phyloP scores from a whole-genome alignment of 1,140 invertebrate species.

The Helicoverpa armigera region DNA sequence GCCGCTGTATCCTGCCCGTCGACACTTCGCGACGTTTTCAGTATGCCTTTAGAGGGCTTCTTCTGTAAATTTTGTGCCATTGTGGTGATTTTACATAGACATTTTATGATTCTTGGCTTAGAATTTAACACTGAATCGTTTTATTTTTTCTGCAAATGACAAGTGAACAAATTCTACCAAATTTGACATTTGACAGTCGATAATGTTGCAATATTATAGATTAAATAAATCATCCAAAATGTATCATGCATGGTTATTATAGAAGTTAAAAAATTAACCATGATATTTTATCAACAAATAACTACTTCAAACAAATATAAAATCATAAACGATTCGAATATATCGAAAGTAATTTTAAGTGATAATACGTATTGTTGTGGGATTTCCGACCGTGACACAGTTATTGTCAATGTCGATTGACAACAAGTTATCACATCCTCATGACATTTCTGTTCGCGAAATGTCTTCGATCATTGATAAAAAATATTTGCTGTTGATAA shows the following conservation, averaged over 20 bases:
- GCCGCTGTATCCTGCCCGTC: constrained; percentile 70
- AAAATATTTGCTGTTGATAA: background rate
- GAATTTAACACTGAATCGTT: constrained; percentile 54
- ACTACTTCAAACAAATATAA: too few species aligned
- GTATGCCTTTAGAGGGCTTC: constrained; percentile 95
- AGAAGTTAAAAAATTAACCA: too few species aligned
- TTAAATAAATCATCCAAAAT: too few species aligned
- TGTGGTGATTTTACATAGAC: constrained; percentile 58
- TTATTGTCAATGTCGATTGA: too few species aligned
- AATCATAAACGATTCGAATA: too few species aligned
- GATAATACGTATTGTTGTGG: too few species aligned
- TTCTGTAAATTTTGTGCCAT: constrained; percentile 88
- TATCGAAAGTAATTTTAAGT: too few species aligned
- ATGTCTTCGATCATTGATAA: background rate
- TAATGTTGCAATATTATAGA: constrained; percentile 44
- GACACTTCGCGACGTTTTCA: constrained; percentile 96
- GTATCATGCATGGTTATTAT: too few species aligned
- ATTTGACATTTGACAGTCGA: constrained; percentile 52
- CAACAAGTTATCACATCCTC: too few species aligned
- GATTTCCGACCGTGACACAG: too few species aligned
- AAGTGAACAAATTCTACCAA: constrained; percentile 57
- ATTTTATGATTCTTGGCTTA: constrained; percentile 61
- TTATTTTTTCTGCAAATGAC: constrained; percentile 64
- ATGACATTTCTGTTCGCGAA: too few species aligned
- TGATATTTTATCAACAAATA: too few species aligned